Evolutionary conservation across 2,113 vertebrate genomes (phyloP).

Genomic region (Xenus cinereus): DNA sequence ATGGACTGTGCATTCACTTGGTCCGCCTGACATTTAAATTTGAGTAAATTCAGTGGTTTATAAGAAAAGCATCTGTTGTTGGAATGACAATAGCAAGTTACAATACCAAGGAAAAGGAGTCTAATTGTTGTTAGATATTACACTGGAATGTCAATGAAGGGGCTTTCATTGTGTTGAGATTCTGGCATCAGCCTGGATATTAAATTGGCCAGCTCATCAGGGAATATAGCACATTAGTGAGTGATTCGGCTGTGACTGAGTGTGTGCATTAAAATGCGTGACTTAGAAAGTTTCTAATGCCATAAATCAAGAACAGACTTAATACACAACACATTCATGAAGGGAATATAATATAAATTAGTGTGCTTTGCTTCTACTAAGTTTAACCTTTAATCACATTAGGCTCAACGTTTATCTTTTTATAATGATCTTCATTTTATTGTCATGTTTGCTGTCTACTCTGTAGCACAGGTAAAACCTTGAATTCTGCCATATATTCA

Average conservation of each 20-base stretch:
- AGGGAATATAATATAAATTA: not conserved
- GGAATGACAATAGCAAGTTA: slow-evolving; percentile 61
- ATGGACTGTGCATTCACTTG: slow-evolving; percentile 48
- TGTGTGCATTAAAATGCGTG: not conserved
- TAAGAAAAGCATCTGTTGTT: slow-evolving; percentile 70
- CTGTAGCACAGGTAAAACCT: not conserved
- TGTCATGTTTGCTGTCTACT: not conserved
- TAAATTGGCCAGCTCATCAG: slow-evolving; percentile 59
- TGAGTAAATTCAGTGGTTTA: slow-evolving; percentile 70
- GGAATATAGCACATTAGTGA: slow-evolving; percentile 60
- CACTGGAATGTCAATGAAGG: slow-evolving; percentile 58
- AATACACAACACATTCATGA: not conserved
- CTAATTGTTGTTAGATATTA: slow-evolving; percentile 62
- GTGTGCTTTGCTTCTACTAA: not conserved
- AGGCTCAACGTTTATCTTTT: slow-evolving; percentile 27
- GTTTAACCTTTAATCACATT: not conserved
- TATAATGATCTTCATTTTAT: not conserved
- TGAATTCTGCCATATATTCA: not conserved
- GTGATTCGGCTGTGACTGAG: slow-evolving; percentile 51
- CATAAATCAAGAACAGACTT: slow-evolving; percentile 65
- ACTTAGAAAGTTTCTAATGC: slow-evolving; percentile 40
- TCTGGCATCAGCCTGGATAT: slow-evolving; percentile 48
- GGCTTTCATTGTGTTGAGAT: slow-evolving; percentile 35
- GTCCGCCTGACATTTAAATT: slow-evolving; percentile 68
- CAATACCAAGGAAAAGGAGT: slow-evolving; percentile 43